Percentiles rank a stretch among this genome's conserved stretches.
Evolutionary conservation across 2,888 invertebrate genomes (phyloP).

Genomic region (Rugalucina vietnamica): DNA sequence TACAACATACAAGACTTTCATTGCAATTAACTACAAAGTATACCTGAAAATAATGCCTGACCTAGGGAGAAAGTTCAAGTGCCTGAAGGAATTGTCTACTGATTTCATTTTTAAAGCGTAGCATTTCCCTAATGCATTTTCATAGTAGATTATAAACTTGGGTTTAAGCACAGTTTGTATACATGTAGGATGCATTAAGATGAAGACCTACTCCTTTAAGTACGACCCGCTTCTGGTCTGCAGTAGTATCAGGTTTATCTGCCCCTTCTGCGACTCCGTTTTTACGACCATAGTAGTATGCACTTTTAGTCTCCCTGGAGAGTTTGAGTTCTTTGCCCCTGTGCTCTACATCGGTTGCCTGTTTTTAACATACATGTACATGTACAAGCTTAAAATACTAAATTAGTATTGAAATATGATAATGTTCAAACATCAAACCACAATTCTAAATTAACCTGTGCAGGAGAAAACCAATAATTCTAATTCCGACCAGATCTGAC

Average conservation of each 20-base stretch:
- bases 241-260: background rate
- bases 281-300: background rate
- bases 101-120: too few relatives aligned
- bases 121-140: too few relatives aligned
- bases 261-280: background rate
- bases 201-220: background rate
- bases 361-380: background rate
- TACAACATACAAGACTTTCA: too few relatives aligned
- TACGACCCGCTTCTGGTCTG: background rate
- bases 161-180: too few relatives aligned
- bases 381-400: background rate
- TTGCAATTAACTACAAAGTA: too few relatives aligned
- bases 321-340: background rate
- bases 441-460: background rate
- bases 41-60: too few relatives aligned
- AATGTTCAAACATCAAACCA: too few relatives aligned
- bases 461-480: background rate
- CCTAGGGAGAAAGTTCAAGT: too few relatives aligned
- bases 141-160: too few relatives aligned
- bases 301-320: background rate
- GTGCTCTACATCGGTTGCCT: background rate
- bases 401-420: too few relatives aligned
- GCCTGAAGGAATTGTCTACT: too few relatives aligned
- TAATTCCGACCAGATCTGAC: background rate
- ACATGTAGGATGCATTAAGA: too few relatives aligned